Percentiles rank a stretch among this genome's conserved stretches.
phyloP scores from a whole-genome alignment of 2,113 vertebrate species.

The Calcarius ornatus region DNA sequence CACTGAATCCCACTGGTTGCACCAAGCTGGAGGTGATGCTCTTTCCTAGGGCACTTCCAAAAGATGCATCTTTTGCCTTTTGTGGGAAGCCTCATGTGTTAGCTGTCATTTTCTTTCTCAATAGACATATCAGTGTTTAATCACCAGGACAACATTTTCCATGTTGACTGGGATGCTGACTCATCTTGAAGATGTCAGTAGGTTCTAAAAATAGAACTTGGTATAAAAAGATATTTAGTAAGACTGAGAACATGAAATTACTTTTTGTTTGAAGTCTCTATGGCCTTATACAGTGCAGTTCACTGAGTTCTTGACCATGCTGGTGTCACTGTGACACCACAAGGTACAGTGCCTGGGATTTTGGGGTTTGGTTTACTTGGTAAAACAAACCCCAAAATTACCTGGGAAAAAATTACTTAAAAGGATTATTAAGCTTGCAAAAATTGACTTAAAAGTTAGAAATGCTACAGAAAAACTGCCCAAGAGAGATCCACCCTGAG shows the following conservation, averaged over 20 bases:
- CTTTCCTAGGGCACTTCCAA: neutral
- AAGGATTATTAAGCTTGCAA: neutral
- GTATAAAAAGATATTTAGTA: neutral
- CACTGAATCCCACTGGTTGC: neutral
- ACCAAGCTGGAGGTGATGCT: neutral
- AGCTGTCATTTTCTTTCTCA: neutral
- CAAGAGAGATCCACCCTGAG: neutral
- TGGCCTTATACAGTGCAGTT: neutral
- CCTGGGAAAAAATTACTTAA: neutral
- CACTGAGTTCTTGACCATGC: rapidly evolving
- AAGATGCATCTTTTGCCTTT: neutral
- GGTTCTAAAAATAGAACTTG: slow-evolving; percentile 4
- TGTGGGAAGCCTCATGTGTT: neutral
- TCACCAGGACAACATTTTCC: neutral
- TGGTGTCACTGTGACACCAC: neutral
- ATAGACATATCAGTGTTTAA: neutral
- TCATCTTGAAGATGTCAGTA: neutral
- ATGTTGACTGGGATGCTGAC: neutral
- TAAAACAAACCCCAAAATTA: neutral
- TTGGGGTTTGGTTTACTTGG: neutral
- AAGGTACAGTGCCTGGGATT: neutral
- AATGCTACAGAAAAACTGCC: neutral
- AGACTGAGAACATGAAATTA: neutral
- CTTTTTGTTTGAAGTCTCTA: neutral
- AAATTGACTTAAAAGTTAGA: neutral